Evolutionary conservation across 2,113 vertebrate genomes (phyloP), one percentile per base, ranked within the genome.

Genomic region (Catharus minimus): DNA sequence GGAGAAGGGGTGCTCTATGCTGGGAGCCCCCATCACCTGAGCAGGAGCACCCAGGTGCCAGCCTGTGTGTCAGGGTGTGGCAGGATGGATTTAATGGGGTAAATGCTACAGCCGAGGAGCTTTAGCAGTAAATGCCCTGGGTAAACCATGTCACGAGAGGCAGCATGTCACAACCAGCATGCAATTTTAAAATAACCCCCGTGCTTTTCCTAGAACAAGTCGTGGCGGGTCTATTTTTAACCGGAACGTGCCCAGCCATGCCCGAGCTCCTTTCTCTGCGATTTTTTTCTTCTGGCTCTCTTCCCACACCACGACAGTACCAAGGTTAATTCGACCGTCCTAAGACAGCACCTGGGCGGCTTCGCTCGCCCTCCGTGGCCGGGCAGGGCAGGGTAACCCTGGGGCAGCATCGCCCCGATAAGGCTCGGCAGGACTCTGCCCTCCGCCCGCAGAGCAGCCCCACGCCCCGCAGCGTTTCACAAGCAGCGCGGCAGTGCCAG

Each of bases 91-190:
- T 36, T 3, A 13, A 5, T 1, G 38, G 61, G 71, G 12, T 5
- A 9, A 2, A 10, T 36, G 44, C 28, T 68, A 15, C 46, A 69
- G 41, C 61, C 4, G 20, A 64, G 39, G 5, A 49, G 36, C 17
- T 2, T 15, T 21, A 15, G 27, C n/a, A 65, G 3, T 9, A 18
- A 24, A 17, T 0, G 8, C 11, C 15, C 17, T 5, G 43, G 9
- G 17, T 20, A 36, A n/a, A 43, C 8, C 1, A 0, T 5, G 20
- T 28, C 22, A 22, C 3, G 15, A 61, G 24, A 1, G 7, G 22
- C 4, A 62, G 12, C 0, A 0, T 9, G 2, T 7, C 30, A 39
- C 58, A 39, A 41, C 67, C 38, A 0, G 3, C 5, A 2, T 2
- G 11, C 20, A 3, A 49, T 27, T 76, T 49, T 11, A 32, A 61